Evolutionary conservation across 2,888 invertebrate species (phyloP), one percentile per base, ranked within the genome.

Genomic region (Steromphala cineraria): DNA sequence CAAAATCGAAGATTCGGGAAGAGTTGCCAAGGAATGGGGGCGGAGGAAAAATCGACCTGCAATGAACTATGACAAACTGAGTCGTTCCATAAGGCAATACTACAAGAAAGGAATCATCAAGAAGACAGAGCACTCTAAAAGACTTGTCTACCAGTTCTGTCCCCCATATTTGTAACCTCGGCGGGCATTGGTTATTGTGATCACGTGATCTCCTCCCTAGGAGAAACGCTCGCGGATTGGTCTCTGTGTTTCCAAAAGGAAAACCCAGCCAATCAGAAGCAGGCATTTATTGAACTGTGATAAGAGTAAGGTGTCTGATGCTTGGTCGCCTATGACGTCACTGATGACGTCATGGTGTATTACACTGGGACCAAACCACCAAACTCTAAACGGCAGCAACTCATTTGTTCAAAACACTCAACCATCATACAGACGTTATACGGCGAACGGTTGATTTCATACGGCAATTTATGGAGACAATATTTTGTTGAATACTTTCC

Each of bases 61-160:
- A 40, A 99, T 99, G 99, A 99, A 99, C 95, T 99, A 99, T 94
- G 99, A 99, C 95, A 99, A 99, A 94, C 95, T 99, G 75, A 98
- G 98, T 86, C 95, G 99, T 80, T 99, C 98, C 88, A 98, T 99
- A 92, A 95, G 99, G 78, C 99, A 99, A 94, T 99, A 99, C 95
- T 99, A 99, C 94, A 99, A 99, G 94, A 98, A 98, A 80, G 99
- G 99, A 94, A 93, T 93, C 83, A 92, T 91, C 79, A 98, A 98
- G 95, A 99, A 99, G 94, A 99, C 99, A 0, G 98, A 98, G 93
- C 95, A 99, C 86, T 98, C 98, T 88, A 99, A 99, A 94, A 95
- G 99, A 93, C 95, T 99, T 90, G 99, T 99, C 84, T 99, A 99
- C 94, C 99, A 99, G 94, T 99, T 99, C 94, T 99, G 98, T 94